Percentiles rank a stretch among this genome's conserved stretches.
Conservation (phyloP, 2,113 vertebrate genomes). For the Guaruba guarouba region DNA sequence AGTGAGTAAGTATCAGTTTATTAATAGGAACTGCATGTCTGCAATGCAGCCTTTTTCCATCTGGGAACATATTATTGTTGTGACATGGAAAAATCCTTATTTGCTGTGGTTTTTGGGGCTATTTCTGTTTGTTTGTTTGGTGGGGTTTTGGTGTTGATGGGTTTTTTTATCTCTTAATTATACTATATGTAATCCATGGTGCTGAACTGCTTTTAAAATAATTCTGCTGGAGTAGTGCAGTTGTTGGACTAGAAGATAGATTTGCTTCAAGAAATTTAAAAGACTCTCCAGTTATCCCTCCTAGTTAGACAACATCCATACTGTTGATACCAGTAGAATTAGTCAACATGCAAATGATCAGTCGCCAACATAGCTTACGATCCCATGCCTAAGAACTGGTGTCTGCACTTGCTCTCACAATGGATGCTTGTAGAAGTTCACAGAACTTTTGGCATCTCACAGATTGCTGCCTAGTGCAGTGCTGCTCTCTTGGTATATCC, state of each 20-base stretch:
- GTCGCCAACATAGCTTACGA: neutral
- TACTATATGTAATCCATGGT: neutral
- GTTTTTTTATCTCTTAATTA: neutral
- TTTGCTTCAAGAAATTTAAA: neutral
- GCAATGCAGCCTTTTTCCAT: neutral
- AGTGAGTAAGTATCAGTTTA: neutral
- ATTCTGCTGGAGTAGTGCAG: neutral
- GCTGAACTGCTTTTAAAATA: neutral
- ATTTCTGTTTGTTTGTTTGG: neutral
- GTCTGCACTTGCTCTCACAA: neutral
- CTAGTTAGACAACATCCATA: neutral
- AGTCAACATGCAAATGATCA: neutral
- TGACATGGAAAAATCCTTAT: neutral
- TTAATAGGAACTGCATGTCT: neutral
- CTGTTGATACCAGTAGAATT: neutral
- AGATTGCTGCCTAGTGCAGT: neutral
- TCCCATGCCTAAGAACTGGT: neutral
- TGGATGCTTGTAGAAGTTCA: neutral
- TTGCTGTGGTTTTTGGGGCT: neutral
- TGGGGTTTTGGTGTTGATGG: neutral
- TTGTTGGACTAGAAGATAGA: neutral
- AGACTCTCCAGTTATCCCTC: neutral
- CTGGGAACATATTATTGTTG: neutral
- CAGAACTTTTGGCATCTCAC: neutral
- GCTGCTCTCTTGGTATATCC: neutral